Evolutionary conservation across 2,113 vertebrate species (phyloP), one percentile per base, ranked within the genome.

Genomic region (Myotis davidii): DNA sequence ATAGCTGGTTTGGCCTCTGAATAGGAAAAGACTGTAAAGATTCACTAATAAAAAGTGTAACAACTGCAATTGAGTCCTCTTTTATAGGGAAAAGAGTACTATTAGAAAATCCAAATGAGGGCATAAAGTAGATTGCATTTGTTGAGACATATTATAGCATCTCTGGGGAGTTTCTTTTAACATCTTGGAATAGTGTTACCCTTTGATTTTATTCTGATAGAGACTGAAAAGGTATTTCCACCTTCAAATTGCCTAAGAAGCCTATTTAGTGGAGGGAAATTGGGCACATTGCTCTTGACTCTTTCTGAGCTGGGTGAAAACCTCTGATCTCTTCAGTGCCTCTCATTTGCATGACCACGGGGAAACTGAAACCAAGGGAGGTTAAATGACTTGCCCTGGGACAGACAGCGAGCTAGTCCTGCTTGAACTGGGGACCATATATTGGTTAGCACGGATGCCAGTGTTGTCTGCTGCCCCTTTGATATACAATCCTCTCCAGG

Each of bases 351-450:
- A 61, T 78, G 90, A 88, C 85, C 88, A 92, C 1, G 45, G 94
- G 95, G 96, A 96, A 97, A 94, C 3, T 37, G 95, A 97, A 93
- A 97, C 96, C 84, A 56, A 39, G 32, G 17, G 69, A 95, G 54
- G 64, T 59, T 91, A 50, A 92, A 37, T 52, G 69, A 81, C 86
- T 96, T 61, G 83, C 52, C 73, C 54, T 78, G 34, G 37, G 67
- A 89, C 67, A 48, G 88, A 17, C 42, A 83, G 48, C 77, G 27
- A 29, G 83, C 77, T 52, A 52, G 61, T 93, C 91, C 95, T 87
- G 76, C 61, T 94, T 34, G 48, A 74, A 88, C 85, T 85, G 79
- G 84, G 78, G 39, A 14, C 76, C 7, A 14, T 50, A 45, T 67
- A 2, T 69, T 37, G 37, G 37, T 96, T 73, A n/a, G 90, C 52